Evolutionary conservation across 1,140 invertebrate genomes (phyloP).

Genomic region (Drosophila mojavensis): DNA sequence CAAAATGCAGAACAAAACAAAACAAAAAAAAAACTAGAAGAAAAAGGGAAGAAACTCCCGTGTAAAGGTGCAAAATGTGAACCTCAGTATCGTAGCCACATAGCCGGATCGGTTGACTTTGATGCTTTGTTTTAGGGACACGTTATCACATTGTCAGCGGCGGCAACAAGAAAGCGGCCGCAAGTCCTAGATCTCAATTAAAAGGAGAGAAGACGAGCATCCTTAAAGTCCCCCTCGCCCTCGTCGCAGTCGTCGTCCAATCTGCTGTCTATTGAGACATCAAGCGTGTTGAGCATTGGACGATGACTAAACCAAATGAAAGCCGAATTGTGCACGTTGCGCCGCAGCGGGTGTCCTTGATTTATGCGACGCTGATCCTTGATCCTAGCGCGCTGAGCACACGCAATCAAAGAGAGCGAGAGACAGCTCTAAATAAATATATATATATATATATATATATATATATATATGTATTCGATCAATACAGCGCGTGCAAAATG

Average conservation of each 20-base stretch:
- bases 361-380: conserved; percentile 74
- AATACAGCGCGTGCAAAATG: conserved; percentile 72
- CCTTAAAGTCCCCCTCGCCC: neutral
- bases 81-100: conserved; percentile 25
- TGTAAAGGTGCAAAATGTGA: conserved; percentile 27
- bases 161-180: conserved; percentile 55
- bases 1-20: conserved; percentile 24
- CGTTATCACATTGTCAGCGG: conserved; percentile 68
- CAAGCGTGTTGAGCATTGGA: conserved; percentile 19
- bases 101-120: conserved; percentile 58
- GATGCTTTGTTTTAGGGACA: conserved; percentile 68
- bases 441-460: conserved; percentile 8
- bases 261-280: conserved; percentile 18
- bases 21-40: neutral
- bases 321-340: conserved; percentile 51
- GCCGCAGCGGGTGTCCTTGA: conserved; percentile 71
- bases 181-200: conserved; percentile 69
- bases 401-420: conserved; percentile 52
- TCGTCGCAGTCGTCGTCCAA: no score
- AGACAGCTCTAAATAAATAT: conserved; percentile 18
- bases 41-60: conserved; percentile 19
- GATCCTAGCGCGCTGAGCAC: conserved; percentile 58
- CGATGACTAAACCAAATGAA: conserved; percentile 34
- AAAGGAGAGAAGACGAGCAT: conserved; percentile 6
- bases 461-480: neutral